Conservation (phyloP, 2,888 invertebrate species). For the Hypercompe scribonia region DNA sequence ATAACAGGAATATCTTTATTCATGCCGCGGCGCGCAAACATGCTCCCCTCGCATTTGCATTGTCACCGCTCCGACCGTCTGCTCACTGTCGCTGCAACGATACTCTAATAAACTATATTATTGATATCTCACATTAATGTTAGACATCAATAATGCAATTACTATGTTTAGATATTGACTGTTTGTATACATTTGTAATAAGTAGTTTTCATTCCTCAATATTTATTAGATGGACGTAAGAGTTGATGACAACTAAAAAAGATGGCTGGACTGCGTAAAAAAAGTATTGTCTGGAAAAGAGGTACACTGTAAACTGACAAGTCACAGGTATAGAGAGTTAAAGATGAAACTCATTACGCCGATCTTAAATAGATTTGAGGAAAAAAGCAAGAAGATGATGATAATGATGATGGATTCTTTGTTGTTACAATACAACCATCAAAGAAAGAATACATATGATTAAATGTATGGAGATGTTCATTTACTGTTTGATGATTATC, state of each 20-base stretch:
- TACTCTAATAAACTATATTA: conserved; percentile 54
- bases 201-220: not conserved
- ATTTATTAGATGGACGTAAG: not conserved
- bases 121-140: conserved; percentile 31
- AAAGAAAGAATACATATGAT: not conserved
- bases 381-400: too few species aligned
- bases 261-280: too few species aligned
- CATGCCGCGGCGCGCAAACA: conserved; percentile 82
- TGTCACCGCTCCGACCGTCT: conserved; percentile 77
- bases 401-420: not conserved
- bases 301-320: too few species aligned
- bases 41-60: conserved; percentile 76
- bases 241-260: too few species aligned
- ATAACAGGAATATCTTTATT: conserved; percentile 87
- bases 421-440: not conserved
- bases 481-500: not conserved
- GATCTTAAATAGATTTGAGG: too few species aligned
- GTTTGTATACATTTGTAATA: conserved; percentile 4
- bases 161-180: conserved; percentile 15
- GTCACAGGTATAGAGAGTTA: too few species aligned
- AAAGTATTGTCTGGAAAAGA: too few species aligned
- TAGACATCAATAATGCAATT: conserved; percentile 6
- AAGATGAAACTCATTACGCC: too few species aligned
- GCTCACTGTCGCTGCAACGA: conserved; percentile 71
- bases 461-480: not conserved